phyloP scores from a whole-genome alignment of 2,888 invertebrate genomes.

The Caenorhabditis panamensis region DNA sequence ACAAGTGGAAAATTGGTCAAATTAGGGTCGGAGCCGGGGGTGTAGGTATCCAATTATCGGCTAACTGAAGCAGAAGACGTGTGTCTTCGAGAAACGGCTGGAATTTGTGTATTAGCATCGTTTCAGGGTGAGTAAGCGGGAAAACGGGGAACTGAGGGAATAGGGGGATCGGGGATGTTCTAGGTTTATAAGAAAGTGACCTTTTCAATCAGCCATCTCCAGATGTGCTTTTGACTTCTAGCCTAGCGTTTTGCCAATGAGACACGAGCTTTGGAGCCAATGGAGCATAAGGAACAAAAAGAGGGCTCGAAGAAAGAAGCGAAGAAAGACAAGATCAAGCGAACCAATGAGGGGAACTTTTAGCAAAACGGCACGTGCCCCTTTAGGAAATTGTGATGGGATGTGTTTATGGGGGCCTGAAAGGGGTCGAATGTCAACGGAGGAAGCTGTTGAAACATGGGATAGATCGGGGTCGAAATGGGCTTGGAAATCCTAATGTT shows the following conservation, averaged over 20 bases:
- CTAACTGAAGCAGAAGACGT: conserved; percentile 27
- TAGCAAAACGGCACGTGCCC: conserved; percentile 6
- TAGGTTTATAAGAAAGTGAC: not conserved
- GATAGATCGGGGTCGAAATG: too few relatives aligned
- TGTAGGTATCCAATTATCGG: conserved; percentile 47
- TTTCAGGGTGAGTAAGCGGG: conserved; percentile 1
- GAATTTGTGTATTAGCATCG: conserved; percentile 23
- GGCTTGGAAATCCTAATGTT: too few relatives aligned
- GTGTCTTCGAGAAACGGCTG: not conserved
- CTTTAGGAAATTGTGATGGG: conserved; percentile 34
- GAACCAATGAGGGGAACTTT: conserved; percentile 10
- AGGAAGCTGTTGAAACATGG: not conserved
- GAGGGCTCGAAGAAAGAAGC: too few relatives aligned
- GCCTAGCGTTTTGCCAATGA: too few relatives aligned
- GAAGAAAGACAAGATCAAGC: too few relatives aligned
- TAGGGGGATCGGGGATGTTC: not conserved
- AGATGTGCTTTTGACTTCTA: not conserved
- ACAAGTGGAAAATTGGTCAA: conserved; percentile 49
- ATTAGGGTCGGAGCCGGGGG: conserved; percentile 34
- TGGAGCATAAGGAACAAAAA: conserved; percentile 8
- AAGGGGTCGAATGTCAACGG: not conserved
- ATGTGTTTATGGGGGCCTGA: too few relatives aligned
- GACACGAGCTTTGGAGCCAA: too few relatives aligned
- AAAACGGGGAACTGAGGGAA: not conserved
- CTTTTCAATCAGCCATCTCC: not conserved